Conservation (phyloP, 2,888 invertebrate genomes). For the Norana najaformis region DNA sequence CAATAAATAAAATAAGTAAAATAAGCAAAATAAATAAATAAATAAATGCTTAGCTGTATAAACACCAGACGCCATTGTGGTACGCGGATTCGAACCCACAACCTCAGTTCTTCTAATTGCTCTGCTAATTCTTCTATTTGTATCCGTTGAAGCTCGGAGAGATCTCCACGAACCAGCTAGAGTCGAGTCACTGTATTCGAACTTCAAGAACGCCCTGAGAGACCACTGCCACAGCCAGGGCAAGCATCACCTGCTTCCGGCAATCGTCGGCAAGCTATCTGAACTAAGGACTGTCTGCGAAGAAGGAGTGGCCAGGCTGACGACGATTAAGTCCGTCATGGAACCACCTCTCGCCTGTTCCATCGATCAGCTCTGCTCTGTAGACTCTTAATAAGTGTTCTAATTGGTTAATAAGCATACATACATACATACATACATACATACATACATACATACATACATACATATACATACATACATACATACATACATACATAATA, state of each 20-base stretch:
- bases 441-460: background rate
- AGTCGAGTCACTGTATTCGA: slow-evolving; percentile 9
- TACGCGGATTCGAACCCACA: too few relatives aligned
- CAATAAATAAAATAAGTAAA: too few relatives aligned
- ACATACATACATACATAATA: too few relatives aligned
- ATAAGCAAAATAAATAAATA: too few relatives aligned
- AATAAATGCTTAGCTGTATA: too few relatives aligned
- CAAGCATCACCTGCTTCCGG: slow-evolving; percentile 21
- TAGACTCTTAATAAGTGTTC: background rate
- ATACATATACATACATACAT: background rate
- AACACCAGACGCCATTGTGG: too few relatives aligned
- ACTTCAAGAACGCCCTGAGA: slow-evolving; percentile 27
- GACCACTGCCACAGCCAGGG: slow-evolving; percentile 22
- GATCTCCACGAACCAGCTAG: background rate
- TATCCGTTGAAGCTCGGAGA: background rate
- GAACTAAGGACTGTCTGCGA: background rate
- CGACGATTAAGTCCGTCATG: background rate
- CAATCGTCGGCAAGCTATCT: background rate
- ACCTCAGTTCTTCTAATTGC: too few relatives aligned
- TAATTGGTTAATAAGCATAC: background rate
- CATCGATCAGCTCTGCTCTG: background rate
- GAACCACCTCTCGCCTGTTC: background rate
- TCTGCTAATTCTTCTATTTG: background rate
- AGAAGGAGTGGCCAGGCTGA: background rate
- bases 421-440: background rate